Base-by-base conservation (phyloP, 2,888 invertebrate genomes). In the Bibio marci region DNA sequence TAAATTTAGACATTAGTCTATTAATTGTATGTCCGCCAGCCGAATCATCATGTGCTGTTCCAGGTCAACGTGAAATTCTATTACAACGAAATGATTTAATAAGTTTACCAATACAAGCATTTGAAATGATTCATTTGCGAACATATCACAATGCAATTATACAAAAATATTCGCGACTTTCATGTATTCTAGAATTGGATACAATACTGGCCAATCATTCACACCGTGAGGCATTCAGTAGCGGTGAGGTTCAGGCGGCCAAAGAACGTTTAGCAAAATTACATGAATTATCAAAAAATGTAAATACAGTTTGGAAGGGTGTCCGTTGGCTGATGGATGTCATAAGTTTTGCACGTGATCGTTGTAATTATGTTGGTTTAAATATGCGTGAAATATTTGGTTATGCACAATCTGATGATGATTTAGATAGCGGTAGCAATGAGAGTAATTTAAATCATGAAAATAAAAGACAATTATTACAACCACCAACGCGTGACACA, bases 321-420 rank as follows among this genome's bases (percentile, higher is more conserved):
- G 80, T 88, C 32, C 74, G 98, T 14, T 98, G 97, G 97, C 71
- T 97, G 15, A 86, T 92, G 75, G 92, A 95, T 54, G 80, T 94
- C 6, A 88, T 97, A 39, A 79, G 86, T 0, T 88, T 88, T 56
- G 92, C 95, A 1, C 71, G 97, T 43, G 95, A 95, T 53, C 74
- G 80, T 30, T 37, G 37, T 17, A 64, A 65, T 15, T 49, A 60
- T 46, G 49, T 59, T 46, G 56, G 60, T 48, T 46, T 61, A 45
- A 50, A 54, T 11, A 58, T 61, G 55, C 52, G 51, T 12, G 56
- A 62, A 35, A 57, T 62, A 27, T 48, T 61, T 1, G 22, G 22
- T 22, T 22, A 6, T 8, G 22, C 8, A 6, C 22, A 22, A 22
- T 22, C 22, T 4, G 22, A 22, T 6, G 22, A 22, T 22, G 22